Base-by-base conservation (phyloP, 1,140 invertebrate species). In the Nephila pilipes region DNA sequence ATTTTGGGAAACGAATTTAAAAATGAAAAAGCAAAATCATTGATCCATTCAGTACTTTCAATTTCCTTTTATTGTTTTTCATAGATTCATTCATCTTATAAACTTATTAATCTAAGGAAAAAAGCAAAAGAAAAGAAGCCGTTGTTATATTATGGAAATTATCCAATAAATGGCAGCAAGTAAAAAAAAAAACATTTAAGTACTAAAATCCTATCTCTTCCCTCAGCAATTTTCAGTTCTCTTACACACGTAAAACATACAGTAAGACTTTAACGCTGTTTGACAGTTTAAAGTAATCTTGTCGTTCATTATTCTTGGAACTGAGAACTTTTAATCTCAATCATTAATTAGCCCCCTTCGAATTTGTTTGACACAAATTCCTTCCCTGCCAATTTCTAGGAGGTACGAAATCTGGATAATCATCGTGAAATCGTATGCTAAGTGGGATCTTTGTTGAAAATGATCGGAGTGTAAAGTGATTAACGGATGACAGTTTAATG, bases 311-410 rank as follows among this genome's bases (percentile, higher is more conserved):
- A 75, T 75, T 75, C 65, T 75, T 75, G 79, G 46, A 46, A 81
- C 79, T 54, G 10, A 55, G 79, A 81, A 46, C 79, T 55, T 55
- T 81, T 81, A 81, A 81, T 81, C 79, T 81, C n/a, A 36, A 81
- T 36, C 79, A 81, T 81, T 81, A 81, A 81, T 81, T 81, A 81
- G 79, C 22, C 20, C 79, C 79, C 46, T 55, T n/a, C 36, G 79
- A 46, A 81, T 81, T 81, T 81, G 79, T 81, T 55, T 81, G 79
- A 81, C 79, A 55, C 79, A 81, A 81, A 81, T 55, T 81, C 79
- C 79, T 46, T 46, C 79, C 79, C 79, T 46, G 79, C 46, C 46
- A 81, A 81, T 81, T 81, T 81, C 38, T 36, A 25, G 38, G 79
- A 46, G 36, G 36, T 55, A 55, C 16, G 79, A 81, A 81, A 81